Evolutionary conservation across 2,797 vertebrate species (phyloP).

Genomic region (Nasua narica): DNA sequence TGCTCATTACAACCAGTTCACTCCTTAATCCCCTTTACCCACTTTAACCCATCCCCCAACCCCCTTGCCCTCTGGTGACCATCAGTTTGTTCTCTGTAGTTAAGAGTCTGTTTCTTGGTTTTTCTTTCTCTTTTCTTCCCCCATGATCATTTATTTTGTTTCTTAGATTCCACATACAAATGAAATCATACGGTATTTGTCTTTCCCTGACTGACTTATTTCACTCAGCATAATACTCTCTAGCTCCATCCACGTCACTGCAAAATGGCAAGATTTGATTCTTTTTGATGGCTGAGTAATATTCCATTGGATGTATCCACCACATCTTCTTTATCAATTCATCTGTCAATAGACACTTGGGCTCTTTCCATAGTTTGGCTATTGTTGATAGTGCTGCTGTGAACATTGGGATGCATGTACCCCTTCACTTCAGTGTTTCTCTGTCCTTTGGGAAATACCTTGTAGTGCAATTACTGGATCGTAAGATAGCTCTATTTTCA

Average conservation of each 20-base stretch:
- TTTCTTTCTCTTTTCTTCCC: background rate
- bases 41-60: background rate
- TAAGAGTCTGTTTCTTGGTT: background rate
- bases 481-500: background rate
- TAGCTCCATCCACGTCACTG: background rate
- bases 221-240: background rate
- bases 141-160: background rate
- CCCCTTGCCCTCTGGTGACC: background rate
- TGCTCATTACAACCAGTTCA: background rate
- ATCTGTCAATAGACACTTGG: background rate
- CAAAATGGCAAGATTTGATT: background rate
- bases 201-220: background rate
- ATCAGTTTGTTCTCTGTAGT: background rate
- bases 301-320: background rate
- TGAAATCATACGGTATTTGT: background rate
- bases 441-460: background rate
- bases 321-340: background rate
- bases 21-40: background rate
- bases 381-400: background rate
- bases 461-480: background rate
- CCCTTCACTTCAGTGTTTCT: background rate
- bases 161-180: background rate
- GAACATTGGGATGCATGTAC: background rate
- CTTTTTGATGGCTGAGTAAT: background rate
- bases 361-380: background rate